Percentiles rank a stretch among this genome's conserved stretches.
These are phyloP conservation scores for Notocelia uddmanniana DNA, from an alignment of 2,888 invertebrate species.

Conservation along the genomic window DNA sequence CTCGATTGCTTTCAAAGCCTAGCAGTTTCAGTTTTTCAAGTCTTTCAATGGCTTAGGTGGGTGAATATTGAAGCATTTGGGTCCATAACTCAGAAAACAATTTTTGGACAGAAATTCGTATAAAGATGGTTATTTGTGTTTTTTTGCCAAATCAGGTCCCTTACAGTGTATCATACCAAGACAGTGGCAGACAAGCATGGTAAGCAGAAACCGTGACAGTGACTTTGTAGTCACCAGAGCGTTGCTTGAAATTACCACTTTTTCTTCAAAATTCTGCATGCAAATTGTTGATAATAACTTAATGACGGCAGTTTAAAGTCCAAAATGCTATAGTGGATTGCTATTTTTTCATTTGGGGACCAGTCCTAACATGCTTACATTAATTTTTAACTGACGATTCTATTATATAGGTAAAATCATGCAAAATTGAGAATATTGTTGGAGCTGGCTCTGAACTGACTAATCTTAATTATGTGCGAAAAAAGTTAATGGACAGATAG, in stretches of 20 bases:
- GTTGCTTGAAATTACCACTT: too few species aligned
- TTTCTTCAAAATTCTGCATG: too few species aligned
- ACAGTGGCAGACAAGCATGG: too few species aligned
- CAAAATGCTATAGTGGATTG: neutral
- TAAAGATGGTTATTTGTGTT: neutral
- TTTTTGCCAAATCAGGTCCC: neutral
- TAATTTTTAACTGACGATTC: neutral
- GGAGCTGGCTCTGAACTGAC: constrained; percentile 10
- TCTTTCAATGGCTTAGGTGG: too few species aligned
- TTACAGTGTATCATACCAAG: too few species aligned
- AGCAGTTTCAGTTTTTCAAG: too few species aligned
- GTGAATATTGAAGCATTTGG: neutral
- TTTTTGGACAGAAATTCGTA: neutral
- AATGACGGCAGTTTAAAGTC: neutral
- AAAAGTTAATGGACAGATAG: constrained; percentile 22
- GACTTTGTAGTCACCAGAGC: too few species aligned
- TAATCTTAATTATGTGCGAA: constrained; percentile 18
- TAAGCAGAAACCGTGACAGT: too few species aligned
- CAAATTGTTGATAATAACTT: too few species aligned
- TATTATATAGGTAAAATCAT: neutral
- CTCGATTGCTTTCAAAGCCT: too few species aligned
- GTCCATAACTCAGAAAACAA: neutral
- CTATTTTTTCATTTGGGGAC: neutral
- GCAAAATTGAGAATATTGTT: neutral
- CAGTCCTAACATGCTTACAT: neutral